A percentile compares a stretch with the other conserved stretches of the same genome.
Conservation (phyloP, 1,140 invertebrate genomes). For the Elysia chlorotica region DNA sequence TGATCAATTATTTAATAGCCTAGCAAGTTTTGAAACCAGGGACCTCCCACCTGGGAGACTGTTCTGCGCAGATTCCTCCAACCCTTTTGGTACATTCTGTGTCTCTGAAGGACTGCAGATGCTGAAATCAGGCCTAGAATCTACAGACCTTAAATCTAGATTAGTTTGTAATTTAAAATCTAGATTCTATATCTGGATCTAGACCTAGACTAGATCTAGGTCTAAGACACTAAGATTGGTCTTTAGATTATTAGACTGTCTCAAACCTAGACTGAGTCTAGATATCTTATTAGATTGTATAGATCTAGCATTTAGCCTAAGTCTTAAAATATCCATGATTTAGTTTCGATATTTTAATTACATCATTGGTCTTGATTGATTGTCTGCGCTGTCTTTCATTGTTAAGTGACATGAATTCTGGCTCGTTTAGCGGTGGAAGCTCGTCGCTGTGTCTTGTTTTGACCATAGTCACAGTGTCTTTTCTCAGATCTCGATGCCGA, state of each 20-base stretch:
- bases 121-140: no score
- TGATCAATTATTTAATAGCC: no score
- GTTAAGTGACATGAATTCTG: conserved; percentile 5
- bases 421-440: background rate
- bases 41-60: no score
- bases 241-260: no score
- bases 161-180: no score
- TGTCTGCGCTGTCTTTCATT: conserved; percentile 10
- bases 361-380: background rate
- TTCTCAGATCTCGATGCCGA: background rate
- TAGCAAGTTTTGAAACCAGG: no score
- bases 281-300: background rate
- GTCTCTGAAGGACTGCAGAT: no score
- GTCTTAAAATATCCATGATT: no score
- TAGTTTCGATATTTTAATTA: conserved; percentile 6
- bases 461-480: conserved; percentile 3
- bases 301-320: background rate
- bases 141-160: no score
- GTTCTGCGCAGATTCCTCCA: no score
- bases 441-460: conserved; percentile 18
- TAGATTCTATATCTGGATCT: background rate
- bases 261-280: no score
- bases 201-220: background rate
- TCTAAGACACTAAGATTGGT: background rate
- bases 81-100: no score